Evolutionary conservation across 1,140 invertebrate species (phyloP), one percentile per base, ranked within the genome.

Genomic region (Polyergus mexicanus): DNA sequence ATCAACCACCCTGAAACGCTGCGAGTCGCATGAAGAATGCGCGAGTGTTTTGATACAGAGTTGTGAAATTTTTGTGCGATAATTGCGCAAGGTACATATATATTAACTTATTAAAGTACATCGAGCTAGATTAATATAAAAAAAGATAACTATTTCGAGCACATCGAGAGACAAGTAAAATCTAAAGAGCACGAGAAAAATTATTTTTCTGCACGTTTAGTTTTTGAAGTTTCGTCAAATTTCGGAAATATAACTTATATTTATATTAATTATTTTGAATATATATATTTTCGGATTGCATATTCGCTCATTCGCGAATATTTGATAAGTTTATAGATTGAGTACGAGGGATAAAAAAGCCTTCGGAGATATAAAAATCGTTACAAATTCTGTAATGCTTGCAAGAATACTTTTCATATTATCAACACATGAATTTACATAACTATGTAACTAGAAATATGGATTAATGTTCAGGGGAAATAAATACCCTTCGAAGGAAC

Each of bases 21-120:
- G 63, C 44, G 13, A 56, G 54, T 56, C 10, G 63, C 32, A 32
- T 44, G 44, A 78, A 78, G 76, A 68, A 78, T 78, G 76, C 25
- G n/a, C 28, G 22, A 28, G n/a, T 80, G 63, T 22, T 19, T 32
- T 69, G 8, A 44, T 35, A 22, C 13, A 54, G 10, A 25, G 0
- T 16, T 38, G 44, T n/a, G 25, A 80, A 69, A 66, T 68, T 69
- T 80, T 80, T 56, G 44, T 44, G 10, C 32, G 10, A 3, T 38
- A 78, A n/a, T 68, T 78, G 32, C 13, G 32, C 5, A 35, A 25
- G n/a, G 7, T 66, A 47, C 3, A 10, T 68, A 32, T 32, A 32
- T 32, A 32, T 32, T n/a, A n/a, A n/a, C n/a, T n/a, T 80, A 68
- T 56, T 54, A 13, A 54, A 8, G 22, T n/a, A 32, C 5, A 44